Evolutionary conservation across 2,797 vertebrate genomes (phyloP), one percentile per base, ranked within the genome.

Genomic region (Tolypeutes matacus): DNA sequence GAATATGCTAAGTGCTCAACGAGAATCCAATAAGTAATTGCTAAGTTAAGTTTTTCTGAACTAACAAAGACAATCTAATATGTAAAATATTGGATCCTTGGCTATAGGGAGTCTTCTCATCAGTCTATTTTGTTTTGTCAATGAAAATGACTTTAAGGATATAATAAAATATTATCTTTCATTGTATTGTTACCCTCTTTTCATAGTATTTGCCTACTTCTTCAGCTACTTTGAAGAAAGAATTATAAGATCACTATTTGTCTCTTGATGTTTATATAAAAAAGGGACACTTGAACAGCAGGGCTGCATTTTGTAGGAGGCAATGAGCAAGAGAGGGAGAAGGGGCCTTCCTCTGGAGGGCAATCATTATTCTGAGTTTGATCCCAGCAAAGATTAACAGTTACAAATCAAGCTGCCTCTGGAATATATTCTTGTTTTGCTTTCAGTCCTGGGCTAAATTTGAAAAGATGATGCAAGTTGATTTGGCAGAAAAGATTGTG

Each of bases 221-320:
- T 13, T 18, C 56, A 53, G 7, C 49, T 81, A 81, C 5, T 62
- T 82, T 78, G 21, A 93, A 11, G 2, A 60, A 86, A 94, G 49
- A 46, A 2, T 83, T 94, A 51, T 39, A 81, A 87, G 60, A 89
- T 84, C 86, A 81, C 46, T 90, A 92, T 77, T 90, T 96, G 36
- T 90, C 14, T 90, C 21, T 46, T 88, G 27, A 70, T 4, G n/a
- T n/a, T 93, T 87, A 73, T 85, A 39, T 91, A 82, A 8, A 53
- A 78, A 20, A 58, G 10, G 42, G 25, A 42, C 8, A 17, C 18
- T 25, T 85, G 46, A 62, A 27, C 51, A 34, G 12, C 34, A 91
- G 56, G 64, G 11, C 27, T 58, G 4, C 75, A 21, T 75, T 46
- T 21, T 60, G 1, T 42, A 86, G 69, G 21, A 78, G 49, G 23